Base-by-base conservation (phyloP, 2,888 invertebrate genomes). In the Drosophila koepferae region DNA sequence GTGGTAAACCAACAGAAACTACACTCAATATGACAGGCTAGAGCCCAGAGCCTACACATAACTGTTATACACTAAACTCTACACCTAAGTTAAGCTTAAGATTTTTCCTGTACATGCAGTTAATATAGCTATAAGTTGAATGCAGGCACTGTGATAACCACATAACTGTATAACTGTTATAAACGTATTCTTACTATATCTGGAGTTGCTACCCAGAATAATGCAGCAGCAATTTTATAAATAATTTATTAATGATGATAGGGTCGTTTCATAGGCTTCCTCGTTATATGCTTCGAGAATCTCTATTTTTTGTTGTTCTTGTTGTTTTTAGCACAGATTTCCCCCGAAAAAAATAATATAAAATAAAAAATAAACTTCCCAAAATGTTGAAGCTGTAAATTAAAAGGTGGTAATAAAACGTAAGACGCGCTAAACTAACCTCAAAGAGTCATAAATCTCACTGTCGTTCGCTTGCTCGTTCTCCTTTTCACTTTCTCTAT, bases 231-330 rank as follows among this genome's bases (percentile, higher is more conserved):
- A 34, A 28, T 58, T 40, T 31, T 9, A n/a, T 23, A 23, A 18
- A 61, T 48, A 3, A 12, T 38, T 58, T 38, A 43, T 51, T 10
- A 14, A 63, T 38, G 16, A 61, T 60, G 58, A 51, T 71, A 76
- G 73, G 78, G 63, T 70, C 67, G 74, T 72, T 79, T 48, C 36
- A 58, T 70, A 86, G 80, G 72, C 76, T 86, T 81, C 76, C 81
- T 81, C 73, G 74, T 80, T 82, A 91, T 92, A 91, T 92, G 91
- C 91, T 91, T 91, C 91, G 91, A 91, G 91, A 91, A 91, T 82
- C 76, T 91, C 91, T 91, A 91, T 92, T 92, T 92, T 90, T 88
- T 86, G 86, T 85, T 85, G 86, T 85, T 89, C 86, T 89, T 89
- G 89, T 85, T 89, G 85, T 77, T 81, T 86, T 86, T 82, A 86